Base-by-base conservation (phyloP, 2,113 vertebrate species). In the Engystomops pustulosus region DNA sequence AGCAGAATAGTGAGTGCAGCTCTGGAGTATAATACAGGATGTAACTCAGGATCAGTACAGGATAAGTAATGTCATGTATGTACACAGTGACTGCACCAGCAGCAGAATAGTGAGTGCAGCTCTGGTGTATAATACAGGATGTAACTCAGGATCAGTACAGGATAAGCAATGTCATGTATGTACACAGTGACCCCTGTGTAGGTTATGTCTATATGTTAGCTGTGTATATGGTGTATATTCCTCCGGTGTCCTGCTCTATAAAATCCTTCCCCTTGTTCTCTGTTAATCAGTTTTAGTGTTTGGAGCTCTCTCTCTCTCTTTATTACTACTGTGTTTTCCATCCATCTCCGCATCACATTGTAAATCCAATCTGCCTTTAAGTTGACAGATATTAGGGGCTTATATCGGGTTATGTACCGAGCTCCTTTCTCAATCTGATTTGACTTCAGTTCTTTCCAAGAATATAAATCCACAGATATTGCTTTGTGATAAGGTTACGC, bases 401-500 rank as follows among this genome's bases (percentile, higher is more conserved):
- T 20, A 15, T 58, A 77, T 79, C 47, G 20, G 58, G 53, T 65
- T 62, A 79, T 18, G 32, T 41, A 30, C 38, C 55, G 12, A 68
- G 36, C 12, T 67, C 44, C 17, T 70, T 70, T 81, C 27, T 53
- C 36, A 81, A 69, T 81, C 20, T 30, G 30, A 67, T 67, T 81
- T 34, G 49, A 7, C 27, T 49, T 53, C 51, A 30, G 79, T 34
- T 69, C 74, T 70, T 81, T 69, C 62, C 18, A 53, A 49, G 79
- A 36, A 49, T 34, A 68, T 70, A 70, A 69, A 47, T 51, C 79
- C 79, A 4, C 47, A 27, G 38, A 69, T 81, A 81, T 69, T 81
- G 79, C 79, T 81, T 53, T 81, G 34, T 51, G 65, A 70, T 68
- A 70, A 81, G 79, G 79, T 70, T 69, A 81, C 38, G 17, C n/a